Base-by-base conservation (phyloP, 1,140 invertebrate species). In the Ceratina calcarata region DNA sequence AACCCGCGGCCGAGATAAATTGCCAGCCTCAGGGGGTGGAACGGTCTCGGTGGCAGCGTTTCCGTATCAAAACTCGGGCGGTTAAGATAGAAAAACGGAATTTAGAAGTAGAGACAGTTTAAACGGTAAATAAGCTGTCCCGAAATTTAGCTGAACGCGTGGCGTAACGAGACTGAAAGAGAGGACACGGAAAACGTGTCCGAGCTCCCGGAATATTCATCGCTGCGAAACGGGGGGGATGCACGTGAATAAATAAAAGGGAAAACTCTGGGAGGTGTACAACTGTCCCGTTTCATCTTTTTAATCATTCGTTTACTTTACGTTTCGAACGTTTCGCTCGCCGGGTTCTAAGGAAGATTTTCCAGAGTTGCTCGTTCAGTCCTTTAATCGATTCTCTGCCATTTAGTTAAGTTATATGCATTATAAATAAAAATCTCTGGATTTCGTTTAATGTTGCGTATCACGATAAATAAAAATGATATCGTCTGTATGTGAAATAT, bases 181-280 rank as follows among this genome's bases (percentile, higher is more conserved):
- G 3, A 10, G 37, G 37, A 8, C 10, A 45, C 6, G 37, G 37
- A 45, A 10, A 45, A 45, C 37, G 37, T 45, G 37, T 45, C 37
- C 37, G 55, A 57, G 55, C 55, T 18, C 3, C 55, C 15, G 49
- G 49, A 64, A 74, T 53, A 64, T 74, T 74, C 71, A 55, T 74
- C 60, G 71, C 18, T 37, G 37, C 22, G 20, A 74, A 65, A 45
- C 37, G 37, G 45, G 24, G n/a, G 61, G 3, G 49, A 65, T 53
- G 71, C 61, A 37, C 45, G 49, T 27, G 71, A 74, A 65, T 74
- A 74, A 74, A 74, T 74, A 74, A 55, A 74, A 55, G 60, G 55
- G 49, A 55, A 53, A 20, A 32, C 32, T 73, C 49, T 45, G 60
- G 49, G 32, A 73, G 53, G 18, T 73, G 16, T 18, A 64, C 27